Evolutionary conservation across 2,888 invertebrate species (phyloP).

Genomic region (Acanthosepion lycidas): DNA sequence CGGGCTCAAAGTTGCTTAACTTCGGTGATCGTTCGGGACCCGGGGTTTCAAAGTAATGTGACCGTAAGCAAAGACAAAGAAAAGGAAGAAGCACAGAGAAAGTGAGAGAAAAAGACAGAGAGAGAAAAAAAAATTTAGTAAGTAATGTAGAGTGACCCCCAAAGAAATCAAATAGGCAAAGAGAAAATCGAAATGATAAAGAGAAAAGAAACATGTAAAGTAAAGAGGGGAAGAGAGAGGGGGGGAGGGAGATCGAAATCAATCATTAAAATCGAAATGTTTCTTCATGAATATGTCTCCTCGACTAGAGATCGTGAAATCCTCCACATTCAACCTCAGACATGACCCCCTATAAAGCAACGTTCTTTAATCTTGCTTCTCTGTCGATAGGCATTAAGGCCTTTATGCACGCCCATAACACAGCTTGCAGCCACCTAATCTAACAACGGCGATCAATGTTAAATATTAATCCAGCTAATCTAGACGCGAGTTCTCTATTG

Average conservation of each 20-base stretch:
- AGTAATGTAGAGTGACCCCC: too few relatives aligned
- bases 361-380: neutral
- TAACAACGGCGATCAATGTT: neutral
- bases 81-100: too few relatives aligned
- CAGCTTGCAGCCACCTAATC: neutral
- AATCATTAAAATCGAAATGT: neutral
- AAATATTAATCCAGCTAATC: neutral
- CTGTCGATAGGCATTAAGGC: neutral
- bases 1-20: too few relatives aligned
- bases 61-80: too few relatives aligned
- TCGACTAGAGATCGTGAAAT: neutral
- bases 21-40: too few relatives aligned
- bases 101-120: too few relatives aligned
- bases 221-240: neutral
- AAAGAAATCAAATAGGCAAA: neutral
- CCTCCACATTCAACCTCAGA: neutral
- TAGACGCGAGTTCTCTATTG: neutral
- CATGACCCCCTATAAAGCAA: neutral
- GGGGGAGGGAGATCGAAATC: neutral
- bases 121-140: too few relatives aligned
- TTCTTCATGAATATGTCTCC: neutral
- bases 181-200: neutral
- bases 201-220: too few relatives aligned
- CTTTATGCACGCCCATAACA: neutral
- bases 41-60: too few relatives aligned